phyloP scores from a whole-genome alignment of 37 sponge, comb jelly and placozoan genomes.

The Ephydatia muelleri region DNA sequence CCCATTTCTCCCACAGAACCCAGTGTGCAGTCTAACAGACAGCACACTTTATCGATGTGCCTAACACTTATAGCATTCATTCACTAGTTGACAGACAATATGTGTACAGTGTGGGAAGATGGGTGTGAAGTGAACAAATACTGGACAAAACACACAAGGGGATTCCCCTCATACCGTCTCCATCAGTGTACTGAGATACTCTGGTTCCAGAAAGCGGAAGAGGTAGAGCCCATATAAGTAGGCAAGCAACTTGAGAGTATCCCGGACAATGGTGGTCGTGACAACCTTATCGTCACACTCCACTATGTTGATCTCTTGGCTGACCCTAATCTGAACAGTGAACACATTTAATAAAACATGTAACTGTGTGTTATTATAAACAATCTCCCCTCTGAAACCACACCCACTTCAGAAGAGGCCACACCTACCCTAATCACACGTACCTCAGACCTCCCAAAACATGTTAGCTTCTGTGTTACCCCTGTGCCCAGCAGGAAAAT shows the following conservation, averaged over 20 bases:
- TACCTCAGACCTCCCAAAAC: conserved; percentile 70
- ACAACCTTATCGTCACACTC: conserved; percentile 20
- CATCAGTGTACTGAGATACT: conserved; percentile 47
- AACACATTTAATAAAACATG: too few relatives aligned
- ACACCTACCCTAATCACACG: conserved; percentile 9
- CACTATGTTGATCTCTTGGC: neutral
- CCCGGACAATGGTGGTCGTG: conserved; percentile 13
- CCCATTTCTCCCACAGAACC: too few relatives aligned
- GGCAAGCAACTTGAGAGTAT: conserved; percentile 26
- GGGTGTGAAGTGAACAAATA: neutral
- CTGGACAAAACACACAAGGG: neutral
- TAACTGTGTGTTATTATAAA: too few relatives aligned
- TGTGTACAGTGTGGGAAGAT: neutral
- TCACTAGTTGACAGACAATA: neutral
- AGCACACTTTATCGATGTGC: too few relatives aligned
- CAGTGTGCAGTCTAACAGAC: too few relatives aligned
- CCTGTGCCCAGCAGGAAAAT: conserved; percentile 27
- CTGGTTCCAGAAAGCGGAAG: conserved; percentile 48
- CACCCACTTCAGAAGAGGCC: neutral
- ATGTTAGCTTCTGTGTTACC: conserved; percentile 57
- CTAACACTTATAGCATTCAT: too few relatives aligned
- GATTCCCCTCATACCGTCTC: conserved; percentile 43
- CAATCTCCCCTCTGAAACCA: neutral
- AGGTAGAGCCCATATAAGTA: conserved; percentile 42
- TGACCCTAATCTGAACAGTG: neutral